These are phyloP conservation scores for Alexandromys fortis DNA, from an alignment of 2,113 vertebrate species.

Conservation along the genomic window DNA sequence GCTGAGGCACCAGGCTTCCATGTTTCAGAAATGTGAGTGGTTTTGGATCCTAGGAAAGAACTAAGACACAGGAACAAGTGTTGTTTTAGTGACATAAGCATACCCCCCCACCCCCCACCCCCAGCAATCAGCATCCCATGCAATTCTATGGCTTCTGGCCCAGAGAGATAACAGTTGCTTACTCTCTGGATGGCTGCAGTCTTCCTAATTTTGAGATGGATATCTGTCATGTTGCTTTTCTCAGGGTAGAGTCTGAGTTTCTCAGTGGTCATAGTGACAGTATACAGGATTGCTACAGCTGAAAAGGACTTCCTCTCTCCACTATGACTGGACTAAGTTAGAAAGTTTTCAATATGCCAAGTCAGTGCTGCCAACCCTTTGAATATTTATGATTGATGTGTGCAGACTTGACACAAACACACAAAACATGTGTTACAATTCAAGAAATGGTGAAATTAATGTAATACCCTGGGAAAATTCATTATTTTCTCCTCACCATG, in stretches of 20 bases:
- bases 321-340: background rate
- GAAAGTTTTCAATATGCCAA: background rate
- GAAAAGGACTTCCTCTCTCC: background rate
- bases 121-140: background rate
- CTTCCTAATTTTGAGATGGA: background rate
- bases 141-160: background rate
- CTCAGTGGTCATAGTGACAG: background rate
- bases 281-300: background rate
- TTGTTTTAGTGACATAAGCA: too few species aligned
- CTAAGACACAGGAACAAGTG: background rate
- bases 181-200: background rate
- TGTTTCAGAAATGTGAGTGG: background rate
- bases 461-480: background rate
- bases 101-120: background rate
- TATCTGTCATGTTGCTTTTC: background rate
- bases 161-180: background rate
- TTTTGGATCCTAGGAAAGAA: background rate
- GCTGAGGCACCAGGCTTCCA: background rate
- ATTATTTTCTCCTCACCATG: background rate
- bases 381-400: background rate
- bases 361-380: background rate
- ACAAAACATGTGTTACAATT: background rate
- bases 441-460: background rate
- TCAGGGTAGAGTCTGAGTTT: background rate
- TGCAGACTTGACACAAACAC: background rate